Evolutionary conservation across 1,140 invertebrate genomes (phyloP), one percentile per base, ranked within the genome.

Genomic region (Caerostris extrusa): DNA sequence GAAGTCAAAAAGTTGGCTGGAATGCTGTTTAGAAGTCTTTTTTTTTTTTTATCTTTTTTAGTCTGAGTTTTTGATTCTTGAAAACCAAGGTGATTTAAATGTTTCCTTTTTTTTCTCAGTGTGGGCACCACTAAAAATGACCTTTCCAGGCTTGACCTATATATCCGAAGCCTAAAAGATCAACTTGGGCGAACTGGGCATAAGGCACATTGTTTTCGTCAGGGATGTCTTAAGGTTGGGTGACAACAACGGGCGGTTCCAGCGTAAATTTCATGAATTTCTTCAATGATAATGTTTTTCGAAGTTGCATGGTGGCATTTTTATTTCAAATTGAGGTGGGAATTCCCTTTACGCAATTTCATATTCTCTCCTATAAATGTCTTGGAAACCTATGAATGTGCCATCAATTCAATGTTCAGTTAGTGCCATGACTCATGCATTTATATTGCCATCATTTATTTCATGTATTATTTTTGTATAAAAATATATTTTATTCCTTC

Each of bases 211-310:
- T 77, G 71, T 53, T 77, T 77, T 53, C 34, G 19, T 34, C 82
- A 83, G 14, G 17, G 14, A 6, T 19, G 56, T 5, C 56, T 10
- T 57, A 7, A 17, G 55, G 71, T 77, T 10, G 55, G 82, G 82
- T 83, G 82, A 83, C 82, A 83, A 83, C 82, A 83, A 83, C 82
- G 55, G 82, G 82, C 82, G 82, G 56, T 57, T 6, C 56, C 82
- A 19, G 14, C 7, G 55, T n/a, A 83, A n/a, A n/a, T n/a, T 12
- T 56, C 6, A 58, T 57, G 56, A 57, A 58, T 83, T 57, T 83
- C 56, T 83, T 56, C 55, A 53, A 77, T 77, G 71, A 10, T 50
- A 77, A 77, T 12, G 71, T 50, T 77, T 67, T 77, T 2, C 34
- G 3, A 5, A 77, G 71, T 50, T 77, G 71, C 3, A 50, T 53